phyloP scores from a whole-genome alignment of 2,888 invertebrate species.

The Diaphora mendica region DNA sequence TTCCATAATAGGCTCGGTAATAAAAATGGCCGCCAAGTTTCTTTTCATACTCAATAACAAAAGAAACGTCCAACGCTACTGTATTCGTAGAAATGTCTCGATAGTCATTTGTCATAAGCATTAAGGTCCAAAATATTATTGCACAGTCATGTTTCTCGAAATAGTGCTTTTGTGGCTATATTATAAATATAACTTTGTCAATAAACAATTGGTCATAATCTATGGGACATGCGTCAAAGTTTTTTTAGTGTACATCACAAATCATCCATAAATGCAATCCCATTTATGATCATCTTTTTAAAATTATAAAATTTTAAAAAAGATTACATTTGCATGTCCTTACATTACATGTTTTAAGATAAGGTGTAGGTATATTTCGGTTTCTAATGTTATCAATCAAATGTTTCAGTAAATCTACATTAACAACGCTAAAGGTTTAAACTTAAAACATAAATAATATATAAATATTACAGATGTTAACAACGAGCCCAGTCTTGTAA shows the following conservation, averaged over 20 bases:
- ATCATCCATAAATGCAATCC: conserved; percentile 2
- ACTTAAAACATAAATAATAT: conserved; percentile 14
- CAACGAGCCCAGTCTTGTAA: conserved; percentile 56
- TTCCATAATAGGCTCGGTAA: too few species aligned
- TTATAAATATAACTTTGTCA: conserved; percentile 48
- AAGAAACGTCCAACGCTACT: conserved; percentile 20
- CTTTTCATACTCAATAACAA: conserved; percentile 26
- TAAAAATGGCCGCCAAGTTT: conserved; percentile 20
- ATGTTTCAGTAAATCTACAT: not conserved
- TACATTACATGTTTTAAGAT: not conserved
- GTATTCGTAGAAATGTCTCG: conserved; percentile 57
- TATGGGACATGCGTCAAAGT: conserved; percentile 12
- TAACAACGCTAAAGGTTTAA: conserved; percentile 12
- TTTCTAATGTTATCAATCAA: not conserved
- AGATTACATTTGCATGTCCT: not conserved
- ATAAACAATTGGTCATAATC: conserved; percentile 45
- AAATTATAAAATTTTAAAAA: not conserved
- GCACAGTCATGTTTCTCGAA: conserved; percentile 66
- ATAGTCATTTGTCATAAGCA: conserved; percentile 67
- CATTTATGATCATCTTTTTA: not conserved
- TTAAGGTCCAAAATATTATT: conserved; percentile 54
- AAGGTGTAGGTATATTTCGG: not conserved
- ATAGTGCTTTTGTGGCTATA: conserved; percentile 50
- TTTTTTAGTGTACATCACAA: not conserved
- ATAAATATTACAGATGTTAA: conserved; percentile 44